Evolutionary conservation across 2,888 invertebrate species (phyloP), one percentile per base, ranked within the genome.

Genomic region (Caenorhabditis sp.): DNA sequence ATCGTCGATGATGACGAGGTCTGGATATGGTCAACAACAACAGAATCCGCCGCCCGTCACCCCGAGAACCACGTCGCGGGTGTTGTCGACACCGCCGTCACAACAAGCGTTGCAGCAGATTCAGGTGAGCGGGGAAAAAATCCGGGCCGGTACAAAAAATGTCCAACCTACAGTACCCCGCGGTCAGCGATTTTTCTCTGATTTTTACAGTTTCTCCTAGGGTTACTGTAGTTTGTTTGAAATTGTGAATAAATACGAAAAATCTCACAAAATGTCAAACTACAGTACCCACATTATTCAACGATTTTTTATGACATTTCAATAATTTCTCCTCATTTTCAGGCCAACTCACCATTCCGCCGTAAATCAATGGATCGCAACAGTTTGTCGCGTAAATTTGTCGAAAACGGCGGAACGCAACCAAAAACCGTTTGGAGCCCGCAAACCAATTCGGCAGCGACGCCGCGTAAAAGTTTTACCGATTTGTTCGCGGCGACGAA

Each of bases 401-500:
- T 73, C 26, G 73, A 73, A 8, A 73, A 68, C 23, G 73, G 73
- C 24, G 66, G 66, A 51, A 24, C 73, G 0, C 62, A 78, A 63
- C 74, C 78, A 6, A 70, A 71, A 62, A 73, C 78, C 6, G 71
- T 78, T 1, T 78, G 78, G 78, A 71, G 76, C 23, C 70, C 78
- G 4, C 58, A 63, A 43, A 43, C n/a, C n/a, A n/a, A 43, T 43
- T 3, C 51, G 5, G 60, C 57, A 8, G 12, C 64, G n/a, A 17
- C 65, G 2, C 65, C 74, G 5, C 59, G 74, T 12, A 27, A 69
- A 24, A 69, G 69, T 53, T 69, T 66, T 50, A 69, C 74, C 36
- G 69, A 74, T 54, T 58, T 74, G 26, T 74, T 69, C 24, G 69
- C 66, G 10, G 69, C 69, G 0, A 58, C 57, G 1, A 69, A 74